A percentile compares a stretch with the other conserved stretches of the same genome.
Conservation (phyloP, 2,888 invertebrate genomes). For the Alviniconcha strummeri region DNA sequence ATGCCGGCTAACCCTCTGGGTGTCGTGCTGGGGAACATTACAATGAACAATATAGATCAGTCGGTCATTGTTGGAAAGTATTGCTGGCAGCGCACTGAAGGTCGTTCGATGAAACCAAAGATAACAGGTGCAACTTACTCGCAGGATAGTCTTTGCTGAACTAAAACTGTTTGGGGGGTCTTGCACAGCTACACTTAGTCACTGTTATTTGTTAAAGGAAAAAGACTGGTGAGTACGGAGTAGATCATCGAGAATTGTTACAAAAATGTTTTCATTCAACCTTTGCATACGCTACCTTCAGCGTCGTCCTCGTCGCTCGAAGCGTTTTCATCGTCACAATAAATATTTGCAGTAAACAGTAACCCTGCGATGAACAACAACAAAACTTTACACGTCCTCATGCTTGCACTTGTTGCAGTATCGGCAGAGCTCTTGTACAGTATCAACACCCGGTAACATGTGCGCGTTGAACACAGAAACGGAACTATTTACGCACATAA, state of each 20-base stretch:
- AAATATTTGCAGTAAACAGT: slow-evolving; percentile 7
- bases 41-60: neutral
- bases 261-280: too few relatives aligned
- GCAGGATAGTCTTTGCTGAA: too few relatives aligned
- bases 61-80: neutral
- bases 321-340: slow-evolving; percentile 27
- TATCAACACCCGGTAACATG: neutral
- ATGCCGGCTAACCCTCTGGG: too few relatives aligned
- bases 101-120: too few relatives aligned
- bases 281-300: too few relatives aligned
- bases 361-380: slow-evolving; percentile 24
- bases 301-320: neutral
- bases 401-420: neutral
- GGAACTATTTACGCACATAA: slow-evolving; percentile 17
- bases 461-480: neutral
- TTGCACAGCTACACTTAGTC: too few relatives aligned
- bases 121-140: too few relatives aligned
- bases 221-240: neutral
- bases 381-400: slow-evolving; percentile 31
- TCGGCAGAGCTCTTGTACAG: slow-evolving; percentile 10
- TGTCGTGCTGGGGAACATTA: too few relatives aligned
- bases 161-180: too few relatives aligned
- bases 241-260: too few relatives aligned
- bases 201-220: neutral
- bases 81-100: too few relatives aligned